A percentile compares a stretch with the other conserved stretches of the same genome.
phyloP scores from a whole-genome alignment of 2,113 vertebrate species.

The Tursiops truncatus region DNA sequence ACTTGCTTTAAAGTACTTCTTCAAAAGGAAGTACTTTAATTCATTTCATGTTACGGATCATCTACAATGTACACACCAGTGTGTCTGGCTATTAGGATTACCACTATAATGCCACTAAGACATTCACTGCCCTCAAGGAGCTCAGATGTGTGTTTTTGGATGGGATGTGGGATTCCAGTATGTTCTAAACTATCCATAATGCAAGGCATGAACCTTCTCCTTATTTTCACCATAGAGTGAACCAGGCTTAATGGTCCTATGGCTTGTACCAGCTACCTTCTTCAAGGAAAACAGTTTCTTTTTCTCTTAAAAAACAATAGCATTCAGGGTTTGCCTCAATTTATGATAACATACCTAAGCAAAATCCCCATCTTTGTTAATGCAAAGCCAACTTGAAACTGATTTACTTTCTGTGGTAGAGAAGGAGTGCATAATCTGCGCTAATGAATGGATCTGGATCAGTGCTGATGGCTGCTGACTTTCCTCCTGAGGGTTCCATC shows the following conservation, averaged over 20 bases:
- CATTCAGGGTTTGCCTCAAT: background rate
- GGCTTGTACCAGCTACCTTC: background rate
- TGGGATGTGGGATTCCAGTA: accelerated
- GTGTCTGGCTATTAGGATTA: background rate
- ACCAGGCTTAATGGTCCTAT: background rate
- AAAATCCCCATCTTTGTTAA: background rate
- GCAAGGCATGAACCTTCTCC: background rate
- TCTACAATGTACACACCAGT: background rate
- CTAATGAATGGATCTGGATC: background rate
- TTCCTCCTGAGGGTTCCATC: background rate
- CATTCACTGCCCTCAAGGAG: background rate
- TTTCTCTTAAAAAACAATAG: background rate
- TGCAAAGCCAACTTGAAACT: background rate
- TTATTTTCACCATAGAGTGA: background rate
- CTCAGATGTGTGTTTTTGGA: background rate
- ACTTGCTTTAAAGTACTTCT: background rate
- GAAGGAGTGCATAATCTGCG: background rate
- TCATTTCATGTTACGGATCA: background rate
- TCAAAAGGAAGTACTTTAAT: background rate
- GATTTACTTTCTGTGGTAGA: background rate
- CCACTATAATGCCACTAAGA: background rate
- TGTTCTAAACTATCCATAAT: background rate
- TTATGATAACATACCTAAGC: background rate
- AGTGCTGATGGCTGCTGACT: background rate
- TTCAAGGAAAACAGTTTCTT: background rate